A percentile compares a stretch with the other conserved stretches of the same genome.
Conservation (phyloP, 64 coral and sea anemone species). For the Astreopora myriophthalma region DNA sequence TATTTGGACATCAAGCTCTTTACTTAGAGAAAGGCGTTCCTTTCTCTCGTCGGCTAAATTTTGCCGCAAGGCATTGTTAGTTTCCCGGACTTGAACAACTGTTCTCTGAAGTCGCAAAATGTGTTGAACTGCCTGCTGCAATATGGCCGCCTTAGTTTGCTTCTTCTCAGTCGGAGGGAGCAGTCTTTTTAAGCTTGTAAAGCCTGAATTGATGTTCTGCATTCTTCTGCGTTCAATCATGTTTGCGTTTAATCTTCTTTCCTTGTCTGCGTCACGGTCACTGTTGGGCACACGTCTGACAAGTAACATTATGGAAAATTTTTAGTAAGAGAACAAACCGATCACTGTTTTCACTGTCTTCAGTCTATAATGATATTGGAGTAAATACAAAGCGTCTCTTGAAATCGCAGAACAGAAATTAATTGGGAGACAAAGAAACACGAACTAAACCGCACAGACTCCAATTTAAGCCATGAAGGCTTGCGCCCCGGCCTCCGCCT, state of each 20-base stretch:
- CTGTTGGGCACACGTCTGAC: background rate
- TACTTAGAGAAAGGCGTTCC: background rate
- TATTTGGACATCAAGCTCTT: background rate
- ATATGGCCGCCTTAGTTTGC: constrained; percentile 83
- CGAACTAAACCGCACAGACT: too few species aligned
- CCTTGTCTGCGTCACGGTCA: constrained; percentile 40
- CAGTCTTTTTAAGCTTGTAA: constrained; percentile 81
- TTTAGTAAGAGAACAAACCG: too few species aligned
- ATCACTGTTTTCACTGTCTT: background rate
- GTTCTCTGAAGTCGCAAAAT: constrained; percentile 79
- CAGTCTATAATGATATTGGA: too few species aligned
- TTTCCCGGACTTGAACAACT: constrained; percentile 73
- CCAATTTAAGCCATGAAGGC: too few species aligned
- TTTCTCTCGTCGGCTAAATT: constrained; percentile 24
- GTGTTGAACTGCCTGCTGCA: constrained; percentile 90
- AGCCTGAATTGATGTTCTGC: constrained; percentile 92
- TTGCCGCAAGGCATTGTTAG: constrained; percentile 58
- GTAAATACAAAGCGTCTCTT: too few species aligned
- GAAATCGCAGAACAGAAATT: too few species aligned
- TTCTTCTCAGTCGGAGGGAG: constrained; percentile 87
- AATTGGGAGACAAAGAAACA: too few species aligned
- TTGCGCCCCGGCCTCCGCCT: too few species aligned
- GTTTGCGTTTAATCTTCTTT: constrained; percentile 79
- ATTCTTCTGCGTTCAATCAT: constrained; percentile 91
- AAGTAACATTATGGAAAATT: background rate